Percentiles rank a stretch among this genome's conserved stretches.
These are phyloP conservation scores for Eristalinus sepulchralis DNA, from an alignment of 2,888 invertebrate species.

Conservation along the genomic window DNA sequence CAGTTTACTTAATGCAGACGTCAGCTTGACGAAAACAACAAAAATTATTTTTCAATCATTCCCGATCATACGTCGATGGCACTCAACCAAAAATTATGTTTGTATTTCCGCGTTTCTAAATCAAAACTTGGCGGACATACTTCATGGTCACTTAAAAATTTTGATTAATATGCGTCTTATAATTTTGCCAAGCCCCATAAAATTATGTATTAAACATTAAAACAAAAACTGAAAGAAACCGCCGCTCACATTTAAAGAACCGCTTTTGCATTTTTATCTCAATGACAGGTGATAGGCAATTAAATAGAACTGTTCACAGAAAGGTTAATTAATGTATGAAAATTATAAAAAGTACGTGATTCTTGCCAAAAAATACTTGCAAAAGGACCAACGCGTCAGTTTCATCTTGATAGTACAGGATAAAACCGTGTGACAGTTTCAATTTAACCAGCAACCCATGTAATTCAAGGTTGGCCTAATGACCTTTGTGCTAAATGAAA, in stretches of 20 bases:
- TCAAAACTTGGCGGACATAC: background rate
- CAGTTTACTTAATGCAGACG: background rate
- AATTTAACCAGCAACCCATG: too few species aligned
- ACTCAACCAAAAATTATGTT: background rate
- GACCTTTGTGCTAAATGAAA: background rate
- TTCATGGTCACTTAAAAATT: background rate
- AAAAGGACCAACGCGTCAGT: too few species aligned
- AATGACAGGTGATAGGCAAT: background rate
- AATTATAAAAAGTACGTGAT: too few species aligned
- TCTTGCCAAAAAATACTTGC: too few species aligned
- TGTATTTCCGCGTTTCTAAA: background rate
- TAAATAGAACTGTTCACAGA: background rate
- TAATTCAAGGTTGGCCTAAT: background rate
- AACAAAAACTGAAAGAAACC: background rate
- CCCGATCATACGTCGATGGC: background rate
- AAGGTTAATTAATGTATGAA: background rate
- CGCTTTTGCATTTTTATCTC: background rate
- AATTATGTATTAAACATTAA: background rate
- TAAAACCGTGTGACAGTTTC: too few species aligned
- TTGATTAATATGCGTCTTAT: background rate
- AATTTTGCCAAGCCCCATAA: background rate
- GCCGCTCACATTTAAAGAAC: background rate
- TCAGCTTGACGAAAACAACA: background rate
- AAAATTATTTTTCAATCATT: background rate
- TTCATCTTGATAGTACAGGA: background rate